Evolutionary conservation across 1,140 invertebrate genomes (phyloP).

Genomic region (Aphelinus certus): DNA sequence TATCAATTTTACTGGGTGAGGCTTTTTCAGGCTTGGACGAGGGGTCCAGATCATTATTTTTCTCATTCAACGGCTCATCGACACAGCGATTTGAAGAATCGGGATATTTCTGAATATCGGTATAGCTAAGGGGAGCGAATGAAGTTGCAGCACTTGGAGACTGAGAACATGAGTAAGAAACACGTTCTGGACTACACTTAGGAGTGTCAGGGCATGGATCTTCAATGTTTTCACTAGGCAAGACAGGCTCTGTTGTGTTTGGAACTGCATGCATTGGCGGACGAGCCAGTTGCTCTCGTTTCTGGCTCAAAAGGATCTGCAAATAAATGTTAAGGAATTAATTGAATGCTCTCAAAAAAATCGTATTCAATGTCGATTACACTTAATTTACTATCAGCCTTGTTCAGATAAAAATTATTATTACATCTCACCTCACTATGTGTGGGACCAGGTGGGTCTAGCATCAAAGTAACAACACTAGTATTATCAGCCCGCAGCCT

Average conservation of each 20-base stretch:
- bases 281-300: slow-evolving; percentile 43
- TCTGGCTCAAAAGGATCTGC: slow-evolving; percentile 54
- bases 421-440: slow-evolving; percentile 67
- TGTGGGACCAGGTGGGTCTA: slow-evolving; percentile 90
- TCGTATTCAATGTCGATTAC: too few species aligned
- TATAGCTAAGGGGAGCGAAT: slow-evolving; percentile 5
- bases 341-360: too few species aligned
- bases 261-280: slow-evolving; percentile 25
- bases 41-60: slow-evolving; percentile 39
- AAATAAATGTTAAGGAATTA: not conserved
- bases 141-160: not conserved
- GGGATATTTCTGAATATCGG: slow-evolving; percentile 39
- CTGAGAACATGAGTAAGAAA: too few species aligned
- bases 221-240: not conserved
- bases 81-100: slow-evolving; percentile 42
- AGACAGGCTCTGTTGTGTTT: not conserved
- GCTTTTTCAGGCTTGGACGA: slow-evolving; percentile 2
- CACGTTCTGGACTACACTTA: too few species aligned
- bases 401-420: not conserved
- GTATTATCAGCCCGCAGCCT: slow-evolving; percentile 94
- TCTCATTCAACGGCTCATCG: not conserved
- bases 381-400: too few species aligned
- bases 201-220: not conserved
- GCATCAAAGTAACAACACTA: slow-evolving; percentile 90
- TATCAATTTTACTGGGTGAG: not conserved